Evolutionary conservation across 2,113 vertebrate species (phyloP).

Genomic region (Holacanthus passer): DNA sequence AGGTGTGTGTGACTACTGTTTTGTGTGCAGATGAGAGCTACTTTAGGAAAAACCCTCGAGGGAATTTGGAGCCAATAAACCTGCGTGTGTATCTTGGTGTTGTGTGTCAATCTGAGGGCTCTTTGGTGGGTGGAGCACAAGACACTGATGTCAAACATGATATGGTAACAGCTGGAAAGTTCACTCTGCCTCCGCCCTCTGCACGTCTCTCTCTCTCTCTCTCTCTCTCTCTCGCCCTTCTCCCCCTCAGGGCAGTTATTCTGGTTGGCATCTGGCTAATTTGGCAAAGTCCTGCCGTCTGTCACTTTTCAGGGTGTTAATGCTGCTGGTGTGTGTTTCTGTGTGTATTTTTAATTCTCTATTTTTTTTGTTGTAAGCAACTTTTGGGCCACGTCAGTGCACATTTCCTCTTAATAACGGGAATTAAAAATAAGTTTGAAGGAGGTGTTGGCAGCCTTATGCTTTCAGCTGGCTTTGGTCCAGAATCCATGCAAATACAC

Average conservation of each 20-base stretch:
- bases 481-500: not conserved
- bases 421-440: slow-evolving; percentile 8
- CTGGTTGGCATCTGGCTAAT: slow-evolving; percentile 71
- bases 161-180: slow-evolving; percentile 78
- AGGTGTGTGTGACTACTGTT: not conserved
- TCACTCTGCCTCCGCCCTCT: slow-evolving; percentile 53
- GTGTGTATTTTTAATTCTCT: slow-evolving; percentile 42
- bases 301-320: slow-evolving; percentile 29
- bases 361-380: not conserved
- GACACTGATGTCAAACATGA: slow-evolving; percentile 77
- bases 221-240: slow-evolving; percentile 7
- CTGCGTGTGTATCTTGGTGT: slow-evolving; percentile 41
- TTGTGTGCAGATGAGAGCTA: slow-evolving; percentile 33
- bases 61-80: slow-evolving; percentile 55
- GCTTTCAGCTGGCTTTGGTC: not conserved
- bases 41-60: slow-evolving; percentile 52
- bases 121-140: slow-evolving; percentile 55
- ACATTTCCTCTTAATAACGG: not conserved
- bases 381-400: not conserved
- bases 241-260: slow-evolving; percentile 50
- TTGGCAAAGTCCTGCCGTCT: slow-evolving; percentile 55
- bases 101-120: slow-evolving; percentile 53
- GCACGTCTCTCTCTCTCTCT: slow-evolving; percentile 34
- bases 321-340: not conserved
- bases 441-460: not conserved